These are phyloP conservation scores for Drosophila nr. perissopoda DNA, from an alignment of 2,888 invertebrate genomes.

Conservation along the genomic window DNA sequence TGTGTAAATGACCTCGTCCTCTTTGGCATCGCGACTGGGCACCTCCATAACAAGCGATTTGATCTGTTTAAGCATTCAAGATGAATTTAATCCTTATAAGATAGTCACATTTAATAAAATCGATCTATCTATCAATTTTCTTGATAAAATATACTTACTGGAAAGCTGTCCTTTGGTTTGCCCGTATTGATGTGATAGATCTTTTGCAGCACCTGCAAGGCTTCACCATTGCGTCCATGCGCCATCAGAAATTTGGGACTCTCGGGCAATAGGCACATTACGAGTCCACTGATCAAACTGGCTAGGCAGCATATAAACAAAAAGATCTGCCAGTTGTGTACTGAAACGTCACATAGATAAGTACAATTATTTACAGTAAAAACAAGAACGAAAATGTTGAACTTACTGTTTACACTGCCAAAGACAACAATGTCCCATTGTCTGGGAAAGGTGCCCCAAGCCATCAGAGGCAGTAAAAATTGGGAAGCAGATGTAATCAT, in stretches of 20 bases:
- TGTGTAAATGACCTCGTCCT: slow-evolving; percentile 66
- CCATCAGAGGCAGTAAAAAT: slow-evolving; percentile 89
- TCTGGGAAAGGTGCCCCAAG: slow-evolving; percentile 90
- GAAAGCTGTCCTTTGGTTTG: slow-evolving; percentile 87
- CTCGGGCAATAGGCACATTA: slow-evolving; percentile 86
- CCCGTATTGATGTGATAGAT: slow-evolving; percentile 90
- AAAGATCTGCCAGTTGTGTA: slow-evolving; percentile 85
- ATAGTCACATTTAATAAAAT: no score
- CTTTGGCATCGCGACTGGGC: slow-evolving; percentile 64
- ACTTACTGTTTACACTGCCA: slow-evolving; percentile 82
- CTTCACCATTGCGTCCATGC: slow-evolving; percentile 81
- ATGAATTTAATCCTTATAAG: neutral
- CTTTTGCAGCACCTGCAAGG: slow-evolving; percentile 82
- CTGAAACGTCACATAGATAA: slow-evolving; percentile 34
- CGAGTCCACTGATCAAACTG: slow-evolving; percentile 87
- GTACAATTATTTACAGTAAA: neutral
- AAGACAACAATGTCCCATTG: slow-evolving; percentile 86
- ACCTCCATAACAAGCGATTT: slow-evolving; percentile 76
- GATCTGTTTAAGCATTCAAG: slow-evolving; percentile 56
- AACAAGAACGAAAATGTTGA: neutral
- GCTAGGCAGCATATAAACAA: slow-evolving; percentile 87
- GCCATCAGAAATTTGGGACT: slow-evolving; percentile 83
- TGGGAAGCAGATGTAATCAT: slow-evolving; percentile 88
- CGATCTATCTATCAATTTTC: no score
- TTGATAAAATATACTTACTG: slow-evolving; percentile 85